A percentile compares a stretch with the other conserved stretches of the same genome.
These are phyloP conservation scores for Saccostrea glomerata DNA, from an alignment of 1,140 invertebrate genomes.

Conservation along the genomic window DNA sequence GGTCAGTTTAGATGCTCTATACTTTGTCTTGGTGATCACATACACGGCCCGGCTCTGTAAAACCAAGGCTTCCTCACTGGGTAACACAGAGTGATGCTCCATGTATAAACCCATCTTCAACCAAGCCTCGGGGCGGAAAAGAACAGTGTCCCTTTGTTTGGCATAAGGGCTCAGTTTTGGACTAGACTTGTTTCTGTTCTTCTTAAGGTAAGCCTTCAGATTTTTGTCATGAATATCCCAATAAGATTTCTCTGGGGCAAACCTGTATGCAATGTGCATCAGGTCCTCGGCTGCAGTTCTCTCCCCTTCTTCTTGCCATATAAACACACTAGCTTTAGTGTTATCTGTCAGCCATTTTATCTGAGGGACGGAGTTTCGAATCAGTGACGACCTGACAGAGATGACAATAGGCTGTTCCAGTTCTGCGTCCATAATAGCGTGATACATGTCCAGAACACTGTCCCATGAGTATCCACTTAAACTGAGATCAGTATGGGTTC, in stretches of 20 bases:
- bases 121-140: constrained; percentile 72
- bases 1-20: constrained; percentile 60
- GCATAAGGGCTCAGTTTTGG: constrained; percentile 67
- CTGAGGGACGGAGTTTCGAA: constrained; percentile 83
- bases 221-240: constrained; percentile 70
- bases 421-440: constrained; percentile 81
- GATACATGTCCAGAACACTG: constrained; percentile 87
- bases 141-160: constrained; percentile 65
- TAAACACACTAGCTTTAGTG: constrained; percentile 62
- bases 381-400: constrained; percentile 87
- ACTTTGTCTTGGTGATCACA: constrained; percentile 69
- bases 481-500: constrained; percentile 79
- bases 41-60: constrained; percentile 69
- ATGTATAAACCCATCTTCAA: constrained; percentile 75
- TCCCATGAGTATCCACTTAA: constrained; percentile 84
- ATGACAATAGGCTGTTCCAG: constrained; percentile 87
- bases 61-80: constrained; percentile 73
- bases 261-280: constrained; percentile 72
- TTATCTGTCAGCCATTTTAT: constrained; percentile 78
- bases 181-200: constrained; percentile 68
- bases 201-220: constrained; percentile 59
- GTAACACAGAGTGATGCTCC: constrained; percentile 71
- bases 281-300: constrained; percentile 61
- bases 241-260: constrained; percentile 68
- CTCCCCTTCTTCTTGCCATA: constrained; percentile 66